These are phyloP conservation scores for Seriola quinqueradiata DNA, from an alignment of 2,113 vertebrate genomes.

Conservation along the genomic window DNA sequence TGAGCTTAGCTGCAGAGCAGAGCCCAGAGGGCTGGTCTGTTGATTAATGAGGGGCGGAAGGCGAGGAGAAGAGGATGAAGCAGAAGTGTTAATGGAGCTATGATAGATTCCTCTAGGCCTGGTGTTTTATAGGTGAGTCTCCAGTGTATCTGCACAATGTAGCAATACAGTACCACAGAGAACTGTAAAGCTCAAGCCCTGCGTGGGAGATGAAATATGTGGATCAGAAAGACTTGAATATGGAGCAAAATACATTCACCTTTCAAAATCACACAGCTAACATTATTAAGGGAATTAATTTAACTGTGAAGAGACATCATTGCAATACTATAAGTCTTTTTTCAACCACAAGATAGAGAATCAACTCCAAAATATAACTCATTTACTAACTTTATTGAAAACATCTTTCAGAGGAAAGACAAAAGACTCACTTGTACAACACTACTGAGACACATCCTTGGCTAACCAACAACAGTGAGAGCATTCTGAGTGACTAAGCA, in stretches of 20 bases:
- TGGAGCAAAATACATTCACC: conserved; percentile 12
- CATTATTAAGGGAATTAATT: conserved; percentile 13
- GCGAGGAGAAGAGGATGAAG: conserved; percentile 76
- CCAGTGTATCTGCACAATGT: conserved; percentile 63
- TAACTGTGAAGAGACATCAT: not conserved
- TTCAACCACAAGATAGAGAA: conserved; percentile 2
- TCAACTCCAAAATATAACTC: conserved; percentile 14
- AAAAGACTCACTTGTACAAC: conserved; percentile 13
- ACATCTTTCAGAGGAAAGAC: not conserved
- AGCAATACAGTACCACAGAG: conserved; percentile 48
- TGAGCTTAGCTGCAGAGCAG: conserved; percentile 66
- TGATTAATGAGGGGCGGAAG: conserved; percentile 80
- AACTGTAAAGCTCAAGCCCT: conserved; percentile 8
- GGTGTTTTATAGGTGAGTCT: conserved; percentile 74
- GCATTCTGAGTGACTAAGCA: conserved; percentile 19
- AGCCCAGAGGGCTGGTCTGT: conserved; percentile 67
- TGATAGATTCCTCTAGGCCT: conserved; percentile 77
- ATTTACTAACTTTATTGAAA: not conserved
- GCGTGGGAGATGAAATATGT: conserved; percentile 42
- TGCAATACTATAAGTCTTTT: not conserved
- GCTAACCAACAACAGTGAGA: conserved; percentile 15
- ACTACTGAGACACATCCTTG: not conserved
- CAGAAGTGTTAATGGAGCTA: conserved; percentile 79
- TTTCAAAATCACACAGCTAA: conserved; percentile 16
- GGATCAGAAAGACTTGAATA: conserved; percentile 37